Evolutionary conservation across 2,888 invertebrate genomes (phyloP).

Genomic region (Polietes domitor): DNA sequence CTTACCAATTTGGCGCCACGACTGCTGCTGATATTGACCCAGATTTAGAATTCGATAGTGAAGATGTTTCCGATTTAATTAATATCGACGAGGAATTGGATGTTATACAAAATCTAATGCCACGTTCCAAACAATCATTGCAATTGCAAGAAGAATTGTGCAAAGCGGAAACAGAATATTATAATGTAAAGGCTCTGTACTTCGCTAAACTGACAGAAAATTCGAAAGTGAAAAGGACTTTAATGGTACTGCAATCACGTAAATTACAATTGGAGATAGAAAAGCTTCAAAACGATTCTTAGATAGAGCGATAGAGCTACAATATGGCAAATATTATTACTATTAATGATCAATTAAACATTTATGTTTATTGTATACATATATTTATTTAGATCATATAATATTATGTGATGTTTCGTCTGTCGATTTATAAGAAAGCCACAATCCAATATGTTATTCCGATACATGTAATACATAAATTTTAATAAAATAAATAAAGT

Average conservation of each 20-base stretch:
- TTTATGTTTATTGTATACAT: too few species aligned
- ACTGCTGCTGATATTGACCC: neutral
- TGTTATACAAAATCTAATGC: conserved; percentile 56
- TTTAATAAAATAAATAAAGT: too few species aligned
- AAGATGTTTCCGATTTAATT: conserved; percentile 44
- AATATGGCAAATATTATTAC: too few species aligned
- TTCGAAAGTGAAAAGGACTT: conserved; percentile 61
- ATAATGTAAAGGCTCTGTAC: conserved; percentile 64
- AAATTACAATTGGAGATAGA: conserved; percentile 68
- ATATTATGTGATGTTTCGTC: too few species aligned
- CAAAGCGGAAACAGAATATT: conserved; percentile 65
- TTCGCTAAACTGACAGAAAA: conserved; percentile 65
- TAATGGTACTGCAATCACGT: conserved; percentile 67
- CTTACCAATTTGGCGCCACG: neutral
- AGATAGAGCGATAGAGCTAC: too few species aligned
- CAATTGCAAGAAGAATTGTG: conserved; percentile 59
- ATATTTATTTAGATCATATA: too few species aligned
- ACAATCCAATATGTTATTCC: too few species aligned
- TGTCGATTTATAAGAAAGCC: too few species aligned
- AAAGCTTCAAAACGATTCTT: conserved; percentile 53
- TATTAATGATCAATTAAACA: too few species aligned
- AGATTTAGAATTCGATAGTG: neutral
- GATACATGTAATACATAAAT: too few species aligned
- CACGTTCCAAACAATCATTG: conserved; percentile 49
- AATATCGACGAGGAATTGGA: conserved; percentile 58